Base-by-base conservation (phyloP, 2,113 vertebrate genomes). In the Saimiri boliviensis region DNA sequence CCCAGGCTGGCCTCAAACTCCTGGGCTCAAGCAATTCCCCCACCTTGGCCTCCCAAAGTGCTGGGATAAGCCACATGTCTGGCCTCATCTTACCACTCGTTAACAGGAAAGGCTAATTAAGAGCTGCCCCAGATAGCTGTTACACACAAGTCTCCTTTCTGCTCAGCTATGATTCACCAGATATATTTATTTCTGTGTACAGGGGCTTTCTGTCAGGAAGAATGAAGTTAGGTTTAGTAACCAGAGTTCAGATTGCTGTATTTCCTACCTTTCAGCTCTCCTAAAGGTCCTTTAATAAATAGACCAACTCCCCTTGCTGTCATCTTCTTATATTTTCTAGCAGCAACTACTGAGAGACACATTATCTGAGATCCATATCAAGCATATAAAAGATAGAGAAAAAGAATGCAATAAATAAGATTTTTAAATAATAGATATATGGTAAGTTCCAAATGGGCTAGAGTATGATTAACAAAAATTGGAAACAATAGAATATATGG, bases 391-490 rank as follows among this genome's bases (percentile, higher is more conserved):
- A 77, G 56, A n/a, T 2, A 7, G 1, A 86, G 73, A 82, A 89
- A 93, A 97, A 89, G 32, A 84, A 86, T n/a, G 32, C 13, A 25
- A 90, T 93, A n/a, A 66, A 90, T n/a, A 13, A 79, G 77, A 95
- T 86, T 93, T 95, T 94, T 30, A 94, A 96, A 80, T 82, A 82
- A 66, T 20, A 88, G 25, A 92, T 58, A 96, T 83, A 58, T 76
- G 58, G 17, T 90, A 86, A 95, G 70, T 84, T 90, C 30, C 19
- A 94, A 90, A 84, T 66, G 60, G 49, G 40, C 85, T 90, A 19
- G 35, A 52, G 21, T 73, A 86, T 73, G 76, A 63, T 30, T 95
- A 89, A 40, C 32, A 71, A 92, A 77, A 94, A 60, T 80, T 37
- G 17, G 71, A 90, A 96, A 71, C 54, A 93, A 83, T 60, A 42